phyloP scores from a whole-genome alignment of 2,113 vertebrate genomes.

The Uropsilus gracilis region DNA sequence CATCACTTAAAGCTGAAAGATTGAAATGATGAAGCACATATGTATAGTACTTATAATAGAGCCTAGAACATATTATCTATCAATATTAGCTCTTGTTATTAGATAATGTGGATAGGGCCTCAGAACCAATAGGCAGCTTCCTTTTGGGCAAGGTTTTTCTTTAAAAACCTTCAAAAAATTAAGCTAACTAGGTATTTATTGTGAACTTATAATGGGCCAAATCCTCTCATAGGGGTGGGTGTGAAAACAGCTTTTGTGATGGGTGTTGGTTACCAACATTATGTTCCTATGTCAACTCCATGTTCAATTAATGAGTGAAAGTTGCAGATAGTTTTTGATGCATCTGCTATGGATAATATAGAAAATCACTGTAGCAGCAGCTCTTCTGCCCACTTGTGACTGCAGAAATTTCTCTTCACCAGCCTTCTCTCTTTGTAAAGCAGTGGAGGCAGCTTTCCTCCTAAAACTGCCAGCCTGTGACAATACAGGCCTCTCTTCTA shows the following conservation, averaged over 20 bases:
- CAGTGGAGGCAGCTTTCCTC: too few relatives aligned
- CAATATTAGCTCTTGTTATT: constrained; percentile 6
- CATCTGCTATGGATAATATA: not conserved
- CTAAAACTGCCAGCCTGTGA: too few relatives aligned
- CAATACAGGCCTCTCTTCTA: too few relatives aligned
- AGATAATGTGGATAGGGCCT: not conserved
- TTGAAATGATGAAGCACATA: constrained; percentile 24
- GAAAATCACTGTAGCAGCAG: not conserved
- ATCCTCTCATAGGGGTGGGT: not conserved
- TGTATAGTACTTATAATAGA: not conserved
- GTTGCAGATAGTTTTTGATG: not conserved
- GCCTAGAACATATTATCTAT: not conserved
- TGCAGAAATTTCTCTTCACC: too few relatives aligned
- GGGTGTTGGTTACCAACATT: not conserved
- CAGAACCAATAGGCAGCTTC: not conserved
- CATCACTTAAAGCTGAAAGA: not conserved
- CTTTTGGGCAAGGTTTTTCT: not conserved
- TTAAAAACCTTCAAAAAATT: not conserved
- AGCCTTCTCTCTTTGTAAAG: too few relatives aligned
- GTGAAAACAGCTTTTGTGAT: not conserved
- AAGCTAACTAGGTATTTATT: not conserved
- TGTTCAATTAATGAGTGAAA: not conserved
- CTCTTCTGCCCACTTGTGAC: too few relatives aligned
- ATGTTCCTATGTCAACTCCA: not conserved
- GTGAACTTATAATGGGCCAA: not conserved